Evolutionary conservation across 2,888 invertebrate species (phyloP), one percentile per base, ranked within the genome.

Genomic region (Keiferia lycopersicella): DNA sequence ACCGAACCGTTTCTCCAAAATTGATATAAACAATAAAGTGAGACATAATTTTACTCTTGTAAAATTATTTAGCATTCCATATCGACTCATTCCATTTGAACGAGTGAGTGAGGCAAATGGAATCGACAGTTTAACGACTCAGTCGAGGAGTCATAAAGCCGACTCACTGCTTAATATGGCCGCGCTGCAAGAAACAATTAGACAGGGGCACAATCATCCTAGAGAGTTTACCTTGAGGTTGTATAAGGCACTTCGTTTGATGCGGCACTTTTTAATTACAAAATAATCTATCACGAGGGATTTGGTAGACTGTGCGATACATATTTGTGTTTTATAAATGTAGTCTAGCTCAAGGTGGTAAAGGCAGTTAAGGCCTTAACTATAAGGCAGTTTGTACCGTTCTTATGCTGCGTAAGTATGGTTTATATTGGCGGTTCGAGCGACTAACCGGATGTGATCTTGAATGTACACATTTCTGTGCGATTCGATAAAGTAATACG

Each of bases 101-200:
- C 83, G 80, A 78, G 80, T 79, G 79, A 82, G 79, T 79, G 79
- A 82, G 79, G 80, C 77, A 83, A 89, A 90, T 88, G 85, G 88
- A 90, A 89, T 87, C 87, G 86, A 88, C 88, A 86, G 84, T 79
- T 88, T 90, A 88, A 91, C 87, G 89, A 84, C 83, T 88, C 87
- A 85, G 89, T 90, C 82, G 79, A 85, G 85, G 82, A 87, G 87
- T 89, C 89, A 84, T 91, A 91, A 91, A 91, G 84, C 87, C 80
- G 84, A 82, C 85, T 87, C 85, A 85, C 88, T 86, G 88, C 88
- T 90, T 90, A 90, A 91, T 90, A 90, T 87, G 87, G 83, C 84
- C 82, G 84, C 85, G 83, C 85, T 86, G 91, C 88, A 87, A 91
- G 91, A 90, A 90, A 91, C 91, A 91, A 91, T 91, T 90, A 91